Evolutionary conservation across 1,140 invertebrate species (phyloP).

Genomic region (Temnothorax longispinosus): DNA sequence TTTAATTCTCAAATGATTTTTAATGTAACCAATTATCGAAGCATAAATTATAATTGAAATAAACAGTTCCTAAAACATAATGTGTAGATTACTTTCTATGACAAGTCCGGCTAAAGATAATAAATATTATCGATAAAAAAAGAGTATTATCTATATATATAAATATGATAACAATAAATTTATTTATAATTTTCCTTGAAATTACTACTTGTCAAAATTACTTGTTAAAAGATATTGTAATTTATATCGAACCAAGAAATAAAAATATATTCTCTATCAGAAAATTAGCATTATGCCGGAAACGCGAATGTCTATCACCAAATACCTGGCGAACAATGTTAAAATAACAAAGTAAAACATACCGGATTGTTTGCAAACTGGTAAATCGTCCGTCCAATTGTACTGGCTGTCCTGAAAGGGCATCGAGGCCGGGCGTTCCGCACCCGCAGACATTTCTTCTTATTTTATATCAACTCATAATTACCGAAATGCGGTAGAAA

Average conservation of each 20-base stretch:
- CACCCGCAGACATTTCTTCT: constrained; percentile 61
- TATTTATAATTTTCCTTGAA: too few species aligned
- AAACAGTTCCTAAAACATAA: neutral
- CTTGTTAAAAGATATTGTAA: neutral
- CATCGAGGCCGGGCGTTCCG: constrained; percentile 76
- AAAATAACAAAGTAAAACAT: neutral
- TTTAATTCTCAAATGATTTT: neutral
- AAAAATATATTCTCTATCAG: neutral
- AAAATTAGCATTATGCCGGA: neutral
- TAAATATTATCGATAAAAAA: neutral
- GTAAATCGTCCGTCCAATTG: constrained; percentile 95
- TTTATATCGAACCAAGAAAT: neutral
- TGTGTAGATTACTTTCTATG: neutral
- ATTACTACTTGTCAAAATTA: too few species aligned
- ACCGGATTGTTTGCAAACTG: constrained; percentile 92
- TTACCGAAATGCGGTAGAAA: neutral
- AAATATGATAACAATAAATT: neutral
- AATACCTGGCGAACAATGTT: too few species aligned
- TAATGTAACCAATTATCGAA: neutral
- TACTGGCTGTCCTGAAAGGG: constrained; percentile 82
- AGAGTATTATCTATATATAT: neutral
- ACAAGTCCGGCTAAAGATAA: neutral
- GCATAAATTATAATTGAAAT: neutral
- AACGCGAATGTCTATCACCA: too few species aligned
- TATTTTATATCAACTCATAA: neutral